phyloP scores from a whole-genome alignment of 2,797 vertebrate species.

The Ctenopoma multispine region DNA sequence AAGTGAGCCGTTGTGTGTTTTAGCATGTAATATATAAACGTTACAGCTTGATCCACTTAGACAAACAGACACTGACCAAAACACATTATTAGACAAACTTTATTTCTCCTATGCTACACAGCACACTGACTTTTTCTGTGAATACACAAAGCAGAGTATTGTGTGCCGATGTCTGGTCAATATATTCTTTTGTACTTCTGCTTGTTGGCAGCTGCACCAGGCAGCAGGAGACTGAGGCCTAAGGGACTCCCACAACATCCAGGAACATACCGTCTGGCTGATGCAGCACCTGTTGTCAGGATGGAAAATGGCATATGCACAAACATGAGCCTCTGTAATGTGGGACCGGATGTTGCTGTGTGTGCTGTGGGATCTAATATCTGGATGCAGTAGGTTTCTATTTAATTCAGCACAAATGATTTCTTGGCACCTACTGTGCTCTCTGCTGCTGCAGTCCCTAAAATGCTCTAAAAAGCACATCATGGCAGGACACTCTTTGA shows the following conservation, averaged over 20 bases:
- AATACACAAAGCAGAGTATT: slow-evolving; percentile 22
- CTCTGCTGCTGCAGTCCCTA: not conserved
- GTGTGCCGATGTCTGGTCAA: slow-evolving; percentile 57
- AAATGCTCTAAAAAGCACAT: slow-evolving; percentile 12
- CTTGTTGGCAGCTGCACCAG: slow-evolving; percentile 62
- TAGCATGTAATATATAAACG: no score
- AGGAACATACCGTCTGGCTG: slow-evolving; percentile 66
- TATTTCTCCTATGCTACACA: not conserved
- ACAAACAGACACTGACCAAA: not conserved
- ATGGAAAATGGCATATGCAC: slow-evolving; percentile 53
- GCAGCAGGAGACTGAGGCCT: slow-evolving; percentile 54
- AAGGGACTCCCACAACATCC: slow-evolving; percentile 60
- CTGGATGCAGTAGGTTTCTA: slow-evolving; percentile 18
- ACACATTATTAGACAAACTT: not conserved
- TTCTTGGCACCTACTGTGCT: not conserved
- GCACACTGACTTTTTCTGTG: slow-evolving; percentile 8
- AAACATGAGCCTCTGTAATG: slow-evolving; percentile 28
- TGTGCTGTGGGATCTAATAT: slow-evolving; percentile 19
- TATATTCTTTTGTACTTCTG: slow-evolving; percentile 49
- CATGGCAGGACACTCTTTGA: slow-evolving; percentile 7
- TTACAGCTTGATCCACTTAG: not conserved
- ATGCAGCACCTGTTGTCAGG: slow-evolving; percentile 68
- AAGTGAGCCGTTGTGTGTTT: no score
- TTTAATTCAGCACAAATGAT: slow-evolving; percentile 27
- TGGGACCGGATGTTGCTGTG: slow-evolving; percentile 6